A percentile compares a stretch with the other conserved stretches of the same genome.
These are phyloP conservation scores for Tenthredo notha DNA, from an alignment of 2,888 invertebrate species.

Conservation along the genomic window DNA sequence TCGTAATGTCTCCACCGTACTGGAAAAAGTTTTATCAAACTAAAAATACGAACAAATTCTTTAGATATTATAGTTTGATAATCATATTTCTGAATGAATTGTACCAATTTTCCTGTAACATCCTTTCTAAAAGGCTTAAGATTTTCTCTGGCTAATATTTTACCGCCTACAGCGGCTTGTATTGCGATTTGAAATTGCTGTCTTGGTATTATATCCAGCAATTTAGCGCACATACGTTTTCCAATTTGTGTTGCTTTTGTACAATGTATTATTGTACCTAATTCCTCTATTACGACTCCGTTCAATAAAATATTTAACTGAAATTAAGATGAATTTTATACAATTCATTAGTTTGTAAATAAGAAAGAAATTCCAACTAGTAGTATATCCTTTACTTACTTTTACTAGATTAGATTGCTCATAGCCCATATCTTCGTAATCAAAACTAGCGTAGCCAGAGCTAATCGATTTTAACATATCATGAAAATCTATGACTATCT, in stretches of 20 bases:
- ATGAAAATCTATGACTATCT: constrained; percentile 97
- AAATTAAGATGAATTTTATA: constrained; percentile 1
- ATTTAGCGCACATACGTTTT: constrained; percentile 85
- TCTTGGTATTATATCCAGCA: constrained; percentile 92
- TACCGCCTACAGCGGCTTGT: constrained; percentile 90
- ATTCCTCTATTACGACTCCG: constrained; percentile 89
- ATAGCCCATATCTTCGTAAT: constrained; percentile 94
- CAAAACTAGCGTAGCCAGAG: constrained; percentile 97
- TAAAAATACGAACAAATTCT: constrained; percentile 43
- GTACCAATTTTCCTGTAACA: constrained; percentile 95
- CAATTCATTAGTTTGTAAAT: not conserved
- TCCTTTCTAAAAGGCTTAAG: constrained; percentile 94
- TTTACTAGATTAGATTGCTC: constrained; percentile 88
- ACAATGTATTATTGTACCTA: constrained; percentile 89
- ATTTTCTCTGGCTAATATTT: constrained; percentile 91
- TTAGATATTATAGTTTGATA: not conserved
- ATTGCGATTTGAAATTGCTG: constrained; percentile 90
- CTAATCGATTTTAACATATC: constrained; percentile 93
- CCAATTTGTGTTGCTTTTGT: constrained; percentile 85
- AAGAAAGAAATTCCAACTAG: not conserved
- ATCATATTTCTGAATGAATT: not conserved
- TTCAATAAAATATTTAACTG: constrained; percentile 90
- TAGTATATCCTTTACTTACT: constrained; percentile 78
- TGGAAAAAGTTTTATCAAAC: constrained; percentile 70
- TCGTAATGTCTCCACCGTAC: constrained; percentile 96